Conservation (phyloP, 1,140 invertebrate genomes). For the Calycopis cecrops region DNA sequence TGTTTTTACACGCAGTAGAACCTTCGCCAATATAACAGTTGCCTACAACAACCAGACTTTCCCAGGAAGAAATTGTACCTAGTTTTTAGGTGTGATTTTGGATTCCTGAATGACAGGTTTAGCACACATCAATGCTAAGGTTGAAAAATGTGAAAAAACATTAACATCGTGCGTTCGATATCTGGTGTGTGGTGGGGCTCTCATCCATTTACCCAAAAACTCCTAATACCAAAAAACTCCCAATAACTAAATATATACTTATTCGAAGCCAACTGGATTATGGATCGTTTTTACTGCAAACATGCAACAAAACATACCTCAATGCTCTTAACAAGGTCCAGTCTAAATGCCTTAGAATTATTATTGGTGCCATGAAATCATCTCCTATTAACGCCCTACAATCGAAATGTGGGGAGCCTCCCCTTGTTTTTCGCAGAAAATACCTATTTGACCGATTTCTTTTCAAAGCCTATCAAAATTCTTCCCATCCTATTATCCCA, state of each 20-base stretch:
- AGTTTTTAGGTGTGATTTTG: neutral
- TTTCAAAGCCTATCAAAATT: neutral
- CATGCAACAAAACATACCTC: neutral
- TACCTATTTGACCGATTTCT: neutral
- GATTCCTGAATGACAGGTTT: neutral
- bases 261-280: neutral
- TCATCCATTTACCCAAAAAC: too few species aligned
- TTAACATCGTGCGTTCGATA: too few species aligned
- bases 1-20: neutral
- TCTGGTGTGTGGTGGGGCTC: too few species aligned
- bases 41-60: neutral
- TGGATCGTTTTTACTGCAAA: neutral
- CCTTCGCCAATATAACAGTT: neutral
- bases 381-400: neutral
- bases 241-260: too few species aligned
- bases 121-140: neutral
- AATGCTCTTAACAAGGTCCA: neutral
- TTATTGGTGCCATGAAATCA: neutral
- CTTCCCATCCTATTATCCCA: neutral
- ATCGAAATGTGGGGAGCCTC: neutral
- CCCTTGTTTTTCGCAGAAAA: neutral
- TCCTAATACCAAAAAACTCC: too few species aligned
- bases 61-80: neutral
- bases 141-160: too few species aligned
- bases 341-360: neutral